phyloP scores from a whole-genome alignment of 2,797 vertebrate genomes.

The Hippopotamyrus pictus region DNA sequence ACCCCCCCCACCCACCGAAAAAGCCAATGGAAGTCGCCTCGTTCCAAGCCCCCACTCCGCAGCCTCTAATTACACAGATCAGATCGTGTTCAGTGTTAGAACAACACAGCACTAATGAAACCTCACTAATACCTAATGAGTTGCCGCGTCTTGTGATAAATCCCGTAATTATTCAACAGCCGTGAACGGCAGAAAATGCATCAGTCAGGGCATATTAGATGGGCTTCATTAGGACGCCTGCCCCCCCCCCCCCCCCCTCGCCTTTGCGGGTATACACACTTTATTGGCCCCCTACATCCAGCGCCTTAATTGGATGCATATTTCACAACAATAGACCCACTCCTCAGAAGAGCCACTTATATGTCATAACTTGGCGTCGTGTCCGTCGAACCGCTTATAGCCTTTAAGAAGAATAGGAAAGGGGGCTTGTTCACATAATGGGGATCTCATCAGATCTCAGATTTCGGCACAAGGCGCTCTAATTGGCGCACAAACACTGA shows the following conservation, averaged over 20 bases:
- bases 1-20: neutral
- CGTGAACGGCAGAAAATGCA: slow-evolving; percentile 81
- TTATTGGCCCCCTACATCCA: slow-evolving; percentile 98
- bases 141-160: slow-evolving; percentile 81
- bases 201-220: slow-evolving; percentile 97
- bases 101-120: slow-evolving; percentile 72
- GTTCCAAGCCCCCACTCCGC: slow-evolving; percentile 24
- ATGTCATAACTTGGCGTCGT: slow-evolving; percentile 75
- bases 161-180: slow-evolving; percentile 91
- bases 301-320: slow-evolving; percentile 98
- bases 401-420: slow-evolving; percentile 35
- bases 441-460: slow-evolving; percentile 40
- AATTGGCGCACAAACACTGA: slow-evolving; percentile 20
- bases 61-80: slow-evolving; percentile 52
- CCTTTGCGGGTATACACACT: slow-evolving; percentile 90
- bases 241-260: slow-evolving; percentile 22
- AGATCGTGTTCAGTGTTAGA: slow-evolving; percentile 62
- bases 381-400: slow-evolving; percentile 58
- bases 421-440: slow-evolving; percentile 43
- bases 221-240: slow-evolving; percentile 89
- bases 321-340: slow-evolving; percentile 88
- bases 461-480: slow-evolving; percentile 28
- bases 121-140: slow-evolving; percentile 78
- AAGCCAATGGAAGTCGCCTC: neutral
- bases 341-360: slow-evolving; percentile 84